Evolutionary conservation across 1,140 invertebrate genomes (phyloP).

Genomic region (Colletes gigas): DNA sequence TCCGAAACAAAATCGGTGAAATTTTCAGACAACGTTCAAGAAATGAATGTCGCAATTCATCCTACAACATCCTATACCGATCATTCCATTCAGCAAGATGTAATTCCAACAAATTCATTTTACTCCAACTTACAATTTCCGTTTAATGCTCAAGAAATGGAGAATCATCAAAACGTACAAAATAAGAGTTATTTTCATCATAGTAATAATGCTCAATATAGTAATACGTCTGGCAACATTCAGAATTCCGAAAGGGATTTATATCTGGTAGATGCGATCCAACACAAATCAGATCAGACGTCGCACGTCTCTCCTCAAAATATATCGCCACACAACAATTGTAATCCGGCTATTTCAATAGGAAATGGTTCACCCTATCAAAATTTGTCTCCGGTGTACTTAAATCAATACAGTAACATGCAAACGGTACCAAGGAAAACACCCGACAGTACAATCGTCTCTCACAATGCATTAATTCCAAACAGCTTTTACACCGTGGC

Average conservation of each 20-base stretch:
- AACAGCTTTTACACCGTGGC: conserved; percentile 21
- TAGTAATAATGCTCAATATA: conserved; percentile 25
- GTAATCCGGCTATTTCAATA: neutral
- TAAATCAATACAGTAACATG: conserved; percentile 37
- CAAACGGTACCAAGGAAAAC: conserved; percentile 31
- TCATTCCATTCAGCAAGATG: neutral
- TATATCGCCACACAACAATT: neutral
- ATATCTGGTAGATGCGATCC: conserved; percentile 10
- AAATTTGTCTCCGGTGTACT: conserved; percentile 13
- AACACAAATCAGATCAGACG: conserved; percentile 24
- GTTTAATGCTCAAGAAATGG: conserved; percentile 24
- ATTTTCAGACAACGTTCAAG: conserved; percentile 36
- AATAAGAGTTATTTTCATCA: conserved; percentile 36
- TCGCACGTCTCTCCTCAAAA: conserved; percentile 1
- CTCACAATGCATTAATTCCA: conserved; percentile 20
- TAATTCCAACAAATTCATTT: conserved; percentile 2
- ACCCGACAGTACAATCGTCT: neutral
- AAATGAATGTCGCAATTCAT: conserved; percentile 4
- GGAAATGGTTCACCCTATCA: conserved; percentile 18
- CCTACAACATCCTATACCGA: conserved; percentile 5
- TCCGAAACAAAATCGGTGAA: conserved; percentile 33
- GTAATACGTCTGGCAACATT: neutral
- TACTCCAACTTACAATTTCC: conserved; percentile 13
- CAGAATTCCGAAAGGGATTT: conserved; percentile 24
- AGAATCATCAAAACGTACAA: conserved; percentile 32